phyloP scores from a whole-genome alignment of 2,797 vertebrate genomes.

The Coluber constrictor region DNA sequence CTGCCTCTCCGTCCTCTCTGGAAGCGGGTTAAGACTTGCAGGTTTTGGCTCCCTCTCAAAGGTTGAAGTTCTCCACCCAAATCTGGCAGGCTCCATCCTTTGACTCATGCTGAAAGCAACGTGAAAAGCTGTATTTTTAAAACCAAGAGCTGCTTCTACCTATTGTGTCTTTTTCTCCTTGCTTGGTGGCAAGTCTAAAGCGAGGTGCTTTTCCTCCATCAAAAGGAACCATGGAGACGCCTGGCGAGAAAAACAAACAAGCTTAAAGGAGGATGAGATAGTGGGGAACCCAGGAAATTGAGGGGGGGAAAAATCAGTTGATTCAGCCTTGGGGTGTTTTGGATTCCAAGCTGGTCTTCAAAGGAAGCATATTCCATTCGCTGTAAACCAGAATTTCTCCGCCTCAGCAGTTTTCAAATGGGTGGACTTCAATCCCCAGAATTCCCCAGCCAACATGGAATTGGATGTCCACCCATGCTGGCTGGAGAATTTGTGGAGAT shows the following conservation, averaged over 20 bases:
- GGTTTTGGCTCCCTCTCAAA: neutral
- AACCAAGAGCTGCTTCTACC: neutral
- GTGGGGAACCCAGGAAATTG: neutral
- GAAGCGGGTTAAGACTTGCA: neutral
- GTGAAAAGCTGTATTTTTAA: neutral
- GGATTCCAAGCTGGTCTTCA: neutral
- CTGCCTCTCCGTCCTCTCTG: neutral
- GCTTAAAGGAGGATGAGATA: neutral
- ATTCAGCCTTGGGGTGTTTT: neutral
- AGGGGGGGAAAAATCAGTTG: rapidly evolving
- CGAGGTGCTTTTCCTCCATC: neutral
- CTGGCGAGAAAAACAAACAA: neutral
- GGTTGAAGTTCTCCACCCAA: neutral
- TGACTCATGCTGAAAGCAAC: neutral
- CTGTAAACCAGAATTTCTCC: neutral
- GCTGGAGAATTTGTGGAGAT: neutral
- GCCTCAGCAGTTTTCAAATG: neutral
- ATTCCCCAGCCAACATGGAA: neutral
- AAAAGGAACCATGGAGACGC: neutral
- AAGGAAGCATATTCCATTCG: neutral
- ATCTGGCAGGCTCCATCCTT: neutral
- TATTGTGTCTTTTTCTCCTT: neutral
- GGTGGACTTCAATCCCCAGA: neutral
- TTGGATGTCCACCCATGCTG: neutral
- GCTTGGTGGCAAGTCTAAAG: neutral